Base-by-base conservation (phyloP, 2,888 invertebrate species). In the Pachymerium ferrugineum region DNA sequence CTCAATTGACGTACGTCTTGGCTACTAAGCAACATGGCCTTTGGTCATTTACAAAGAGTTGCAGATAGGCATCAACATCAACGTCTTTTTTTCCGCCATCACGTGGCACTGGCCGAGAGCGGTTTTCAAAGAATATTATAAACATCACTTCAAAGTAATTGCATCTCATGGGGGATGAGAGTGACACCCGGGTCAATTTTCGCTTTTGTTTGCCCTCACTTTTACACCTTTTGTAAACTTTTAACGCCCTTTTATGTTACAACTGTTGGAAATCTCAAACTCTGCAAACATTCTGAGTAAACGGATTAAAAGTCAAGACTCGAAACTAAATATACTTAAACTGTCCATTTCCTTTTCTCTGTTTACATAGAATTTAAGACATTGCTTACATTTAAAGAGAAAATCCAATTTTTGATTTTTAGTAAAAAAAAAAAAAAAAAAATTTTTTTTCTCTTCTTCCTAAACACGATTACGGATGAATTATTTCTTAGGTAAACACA, bases 21-120 rank as follows among this genome's bases (percentile, higher is more conserved):
- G 12, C 25, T 14, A 28, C 28, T 54, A 54, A 54, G 28, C 25
- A 54, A 54, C 22, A 25, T 22, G 10, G 54, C 54, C 54, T 14
- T 22, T 54, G 54, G 54, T 14, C 54, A 54, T 22, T 12, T 22
- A 25, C 54, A 54, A 54, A n/a, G 25, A 25, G 3, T 22, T 54
- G 54, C 54, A 54, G 54, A 54, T 54, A 54, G 25, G 25, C 54
- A 54, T 54, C 54, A 54, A 54, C 54, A 54, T 14, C 4, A 54
- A 28, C 16, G 22, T 47, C 3, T 19, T 6, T 3, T 19, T 19
- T 22, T 28, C 28, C 54, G 54, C 22, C 54, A 8, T 22, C 25
- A 54, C 22, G 54, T 25, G 54, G 25, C 25, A 54, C 6, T 54
- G n/a, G 54, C 54, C 54, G 28, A 6, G 3, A 25, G 54, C 54